Evolutionary conservation across 2,888 invertebrate genomes (phyloP).

Genomic region (Vanessa cardui): DNA sequence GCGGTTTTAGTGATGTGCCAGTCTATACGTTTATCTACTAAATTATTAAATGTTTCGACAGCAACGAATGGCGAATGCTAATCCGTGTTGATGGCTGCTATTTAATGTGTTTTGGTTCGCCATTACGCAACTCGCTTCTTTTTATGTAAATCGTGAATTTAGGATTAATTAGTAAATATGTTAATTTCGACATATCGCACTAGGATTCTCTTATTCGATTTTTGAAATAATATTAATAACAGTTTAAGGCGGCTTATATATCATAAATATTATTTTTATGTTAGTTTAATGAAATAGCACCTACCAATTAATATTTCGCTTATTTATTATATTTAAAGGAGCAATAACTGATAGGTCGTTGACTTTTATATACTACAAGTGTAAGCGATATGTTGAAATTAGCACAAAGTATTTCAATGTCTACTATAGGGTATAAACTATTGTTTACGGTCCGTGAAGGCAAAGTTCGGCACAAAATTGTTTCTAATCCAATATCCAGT

Average conservation of each 20-base stretch:
- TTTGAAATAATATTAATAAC: neutral
- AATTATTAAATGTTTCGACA: slow-evolving; percentile 49
- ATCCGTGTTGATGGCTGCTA: slow-evolving; percentile 32
- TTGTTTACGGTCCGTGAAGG: slow-evolving; percentile 18
- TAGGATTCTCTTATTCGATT: neutral
- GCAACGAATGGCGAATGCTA: slow-evolving; percentile 23
- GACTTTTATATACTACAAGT: too few species aligned
- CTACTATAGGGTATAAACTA: slow-evolving; percentile 16
- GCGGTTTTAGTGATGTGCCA: slow-evolving; percentile 52
- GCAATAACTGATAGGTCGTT: too few species aligned
- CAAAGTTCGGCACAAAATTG: slow-evolving; percentile 50
- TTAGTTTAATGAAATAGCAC: too few species aligned
- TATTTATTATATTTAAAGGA: too few species aligned
- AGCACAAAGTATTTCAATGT: neutral
- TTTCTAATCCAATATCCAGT: slow-evolving; percentile 68
- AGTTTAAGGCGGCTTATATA: too few species aligned
- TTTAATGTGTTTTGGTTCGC: slow-evolving; percentile 22
- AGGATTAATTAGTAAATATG: slow-evolving; percentile 23
- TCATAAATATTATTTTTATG: too few species aligned
- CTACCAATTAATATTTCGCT: too few species aligned
- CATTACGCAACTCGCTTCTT: neutral
- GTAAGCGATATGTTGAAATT: too few species aligned
- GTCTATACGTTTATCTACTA: slow-evolving; percentile 44
- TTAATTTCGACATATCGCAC: slow-evolving; percentile 10
- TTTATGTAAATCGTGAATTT: slow-evolving; percentile 14